Percentiles rank a stretch among this genome's conserved stretches.
Conservation (phyloP, 2,113 vertebrate genomes). For the Chrysochloris asiatica region DNA sequence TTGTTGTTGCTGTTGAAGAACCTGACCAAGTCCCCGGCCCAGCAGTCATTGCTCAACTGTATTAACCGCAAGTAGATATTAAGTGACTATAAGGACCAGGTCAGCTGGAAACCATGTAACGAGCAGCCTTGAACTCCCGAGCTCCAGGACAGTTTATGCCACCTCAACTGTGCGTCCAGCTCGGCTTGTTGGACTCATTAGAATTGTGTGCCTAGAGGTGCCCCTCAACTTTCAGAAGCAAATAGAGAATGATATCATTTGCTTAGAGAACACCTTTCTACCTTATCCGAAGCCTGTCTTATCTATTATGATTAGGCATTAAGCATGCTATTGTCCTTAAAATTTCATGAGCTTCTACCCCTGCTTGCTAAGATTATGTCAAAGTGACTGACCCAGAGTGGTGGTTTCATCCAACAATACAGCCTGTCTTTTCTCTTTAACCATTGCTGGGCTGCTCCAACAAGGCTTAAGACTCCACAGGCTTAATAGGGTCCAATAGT, state of each 20-base stretch:
- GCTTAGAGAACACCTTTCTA: slow-evolving; percentile 74
- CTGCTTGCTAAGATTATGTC: slow-evolving; percentile 72
- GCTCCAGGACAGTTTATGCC: slow-evolving; percentile 48
- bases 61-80: slow-evolving; percentile 74
- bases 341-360: slow-evolving; percentile 76
- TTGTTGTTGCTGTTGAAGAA: slow-evolving; percentile 16
- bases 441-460: neutral
- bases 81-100: slow-evolving; percentile 68
- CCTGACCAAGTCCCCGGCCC: slow-evolving; percentile 23
- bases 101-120: slow-evolving; percentile 17
- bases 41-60: slow-evolving; percentile 68
- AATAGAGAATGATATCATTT: slow-evolving; percentile 73
- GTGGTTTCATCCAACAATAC: slow-evolving; percentile 36
- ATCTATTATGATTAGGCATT: slow-evolving; percentile 73
- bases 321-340: slow-evolving; percentile 70
- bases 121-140: slow-evolving; percentile 61
- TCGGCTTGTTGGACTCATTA: slow-evolving; percentile 68
- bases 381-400: slow-evolving; percentile 52
- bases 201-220: slow-evolving; percentile 55
- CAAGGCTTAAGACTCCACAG: fast-evolving
- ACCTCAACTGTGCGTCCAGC: slow-evolving; percentile 49
- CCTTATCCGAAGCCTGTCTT: slow-evolving; percentile 75
- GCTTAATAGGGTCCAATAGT: neutral
- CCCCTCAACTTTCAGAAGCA: slow-evolving; percentile 74
- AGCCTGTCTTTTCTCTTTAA: slow-evolving; percentile 57